Conservation (phyloP, 2,113 vertebrate genomes). For the Vicugna pacos region DNA sequence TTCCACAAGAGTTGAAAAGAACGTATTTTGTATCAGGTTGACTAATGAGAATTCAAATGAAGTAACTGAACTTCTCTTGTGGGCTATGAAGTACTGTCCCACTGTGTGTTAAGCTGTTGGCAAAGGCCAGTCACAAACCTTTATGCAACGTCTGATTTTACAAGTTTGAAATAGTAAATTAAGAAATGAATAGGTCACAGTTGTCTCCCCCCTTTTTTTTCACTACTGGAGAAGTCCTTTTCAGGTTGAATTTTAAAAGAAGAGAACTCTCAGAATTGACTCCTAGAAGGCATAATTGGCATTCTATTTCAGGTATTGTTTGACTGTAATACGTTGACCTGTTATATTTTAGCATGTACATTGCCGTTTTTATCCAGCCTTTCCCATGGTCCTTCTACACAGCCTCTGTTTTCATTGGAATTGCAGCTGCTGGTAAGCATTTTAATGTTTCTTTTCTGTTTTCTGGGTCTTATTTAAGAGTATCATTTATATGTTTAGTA, state of each 20-base stretch:
- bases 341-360: conserved; percentile 93
- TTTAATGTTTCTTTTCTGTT: neutral
- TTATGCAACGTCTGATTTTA: neutral
- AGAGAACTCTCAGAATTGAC: neutral
- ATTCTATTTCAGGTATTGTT: neutral
- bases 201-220: neutral
- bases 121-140: neutral
- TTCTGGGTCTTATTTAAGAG: neutral
- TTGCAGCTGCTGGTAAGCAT: conserved; percentile 96
- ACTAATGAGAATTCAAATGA: neutral
- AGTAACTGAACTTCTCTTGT: neutral
- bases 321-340: conserved; percentile 75
- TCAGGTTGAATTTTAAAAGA: conserved; percentile 6
- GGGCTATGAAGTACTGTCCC: neutral
- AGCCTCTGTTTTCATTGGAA: conserved; percentile 95
- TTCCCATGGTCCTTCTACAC: conserved; percentile 96
- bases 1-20: neutral
- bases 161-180: neutral
- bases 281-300: conserved; percentile 50
- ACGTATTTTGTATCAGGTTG: neutral
- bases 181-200: neutral
- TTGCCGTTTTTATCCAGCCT: conserved; percentile 97
- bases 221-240: neutral
- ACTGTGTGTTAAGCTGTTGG: neutral
- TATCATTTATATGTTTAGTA: neutral